Evolutionary conservation across 2,113 vertebrate genomes (phyloP).

Genomic region (Datnioides undecimradiatus): DNA sequence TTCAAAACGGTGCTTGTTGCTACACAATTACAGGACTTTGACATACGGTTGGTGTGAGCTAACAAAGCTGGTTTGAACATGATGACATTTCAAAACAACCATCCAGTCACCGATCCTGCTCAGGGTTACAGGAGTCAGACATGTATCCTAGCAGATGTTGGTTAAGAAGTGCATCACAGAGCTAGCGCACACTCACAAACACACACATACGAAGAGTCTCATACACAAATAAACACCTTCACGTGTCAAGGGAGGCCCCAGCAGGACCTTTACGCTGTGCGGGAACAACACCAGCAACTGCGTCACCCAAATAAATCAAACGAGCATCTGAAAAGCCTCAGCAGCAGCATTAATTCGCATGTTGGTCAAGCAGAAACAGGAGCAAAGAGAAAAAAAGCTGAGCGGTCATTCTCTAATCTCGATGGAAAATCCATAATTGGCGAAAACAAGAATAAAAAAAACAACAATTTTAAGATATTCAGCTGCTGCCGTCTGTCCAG

Average conservation of each 20-base stretch:
- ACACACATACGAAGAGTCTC: too few species aligned
- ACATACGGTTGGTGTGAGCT: too few species aligned
- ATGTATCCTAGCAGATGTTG: too few species aligned
- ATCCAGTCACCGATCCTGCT: too few species aligned
- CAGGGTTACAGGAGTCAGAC: too few species aligned
- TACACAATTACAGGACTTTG: too few species aligned
- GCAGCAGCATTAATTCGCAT: background rate
- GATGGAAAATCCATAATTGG: background rate
- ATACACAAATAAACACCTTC: too few species aligned
- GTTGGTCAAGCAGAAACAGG: background rate
- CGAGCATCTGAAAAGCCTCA: background rate
- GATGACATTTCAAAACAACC: too few species aligned
- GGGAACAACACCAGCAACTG: background rate
- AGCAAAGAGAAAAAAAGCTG: background rate
- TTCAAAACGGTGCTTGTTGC: too few species aligned
- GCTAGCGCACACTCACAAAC: too few species aligned
- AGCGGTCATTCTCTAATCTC: background rate
- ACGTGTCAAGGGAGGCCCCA: background rate
- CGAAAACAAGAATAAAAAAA: background rate
- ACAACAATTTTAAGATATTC: background rate
- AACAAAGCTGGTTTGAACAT: too few species aligned
- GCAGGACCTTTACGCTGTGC: background rate
- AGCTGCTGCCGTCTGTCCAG: background rate
- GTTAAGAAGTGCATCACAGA: too few species aligned
- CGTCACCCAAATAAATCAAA: background rate